Conservation (phyloP, 2,113 vertebrate genomes). For the Tachuris rubrigastra region DNA sequence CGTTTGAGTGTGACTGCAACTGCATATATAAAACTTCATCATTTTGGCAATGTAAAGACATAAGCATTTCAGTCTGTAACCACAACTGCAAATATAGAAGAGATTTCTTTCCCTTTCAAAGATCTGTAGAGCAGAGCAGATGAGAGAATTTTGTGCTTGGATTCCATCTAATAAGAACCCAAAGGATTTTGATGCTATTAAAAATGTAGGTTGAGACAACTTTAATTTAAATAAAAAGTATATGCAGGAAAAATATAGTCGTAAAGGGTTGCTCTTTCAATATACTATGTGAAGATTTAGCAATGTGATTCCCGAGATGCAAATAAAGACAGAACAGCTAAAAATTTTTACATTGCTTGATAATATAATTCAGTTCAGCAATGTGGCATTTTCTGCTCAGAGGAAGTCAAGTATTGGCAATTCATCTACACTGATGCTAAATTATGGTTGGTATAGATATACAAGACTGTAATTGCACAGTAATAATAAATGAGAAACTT, state of each 20-base stretch:
- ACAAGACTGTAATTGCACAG: not conserved
- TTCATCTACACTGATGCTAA: not conserved
- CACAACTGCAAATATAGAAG: not conserved
- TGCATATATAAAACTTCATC: not conserved
- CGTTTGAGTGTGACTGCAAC: not conserved
- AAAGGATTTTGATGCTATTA: constrained; percentile 12
- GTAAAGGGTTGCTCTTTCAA: not conserved
- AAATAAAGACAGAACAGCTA: not conserved
- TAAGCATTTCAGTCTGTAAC: not conserved
- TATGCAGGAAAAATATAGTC: not conserved
- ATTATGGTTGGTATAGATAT: not conserved
- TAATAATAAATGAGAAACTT: constrained; percentile 39
- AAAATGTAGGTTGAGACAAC: constrained; percentile 3
- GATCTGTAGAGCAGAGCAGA: not conserved
- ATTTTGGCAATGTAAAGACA: not conserved
- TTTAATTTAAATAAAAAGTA: constrained; percentile 10
- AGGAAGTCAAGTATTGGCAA: constrained; percentile 19
- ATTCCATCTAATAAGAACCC: constrained; percentile 12
- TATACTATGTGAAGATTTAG: not conserved
- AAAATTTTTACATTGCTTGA: not conserved
- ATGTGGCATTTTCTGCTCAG: not conserved
- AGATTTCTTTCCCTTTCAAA: not conserved
- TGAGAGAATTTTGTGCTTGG: not conserved
- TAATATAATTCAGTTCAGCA: constrained; percentile 4
- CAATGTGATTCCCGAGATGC: not conserved